Base-by-base conservation (phyloP, 2,888 invertebrate species). In the Colostygia pectinataria region DNA sequence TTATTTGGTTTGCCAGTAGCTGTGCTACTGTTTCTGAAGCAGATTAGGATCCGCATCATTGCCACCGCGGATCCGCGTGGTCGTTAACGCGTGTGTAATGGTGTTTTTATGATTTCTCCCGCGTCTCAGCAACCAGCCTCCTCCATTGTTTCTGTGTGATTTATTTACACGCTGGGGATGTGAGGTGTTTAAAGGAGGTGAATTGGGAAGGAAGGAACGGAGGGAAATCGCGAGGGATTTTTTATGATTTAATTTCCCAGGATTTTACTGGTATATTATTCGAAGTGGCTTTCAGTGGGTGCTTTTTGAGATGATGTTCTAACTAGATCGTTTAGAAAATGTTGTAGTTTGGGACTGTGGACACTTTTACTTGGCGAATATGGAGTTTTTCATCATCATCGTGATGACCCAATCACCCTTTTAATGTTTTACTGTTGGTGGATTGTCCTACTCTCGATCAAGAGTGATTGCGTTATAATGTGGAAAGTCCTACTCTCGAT, bases 101-200 rank as follows among this genome's bases (percentile, higher is more conserved):
- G 71, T 67, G 65, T 77, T 79, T 78, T 80, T 79, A 80, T 79
- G 77, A 74, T 77, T 71, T 64, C 61, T 62, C 63, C 31, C 57
- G 47, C 61, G 62, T 65, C 61, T 55, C 47, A 36, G 36, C 36
- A 36, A 25, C 55, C 28, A 39, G 28, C 51, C 51, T 54, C 60
- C 68, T 66, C 76, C 74, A 71, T 79, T 79, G 79, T 79, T 75
- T 75, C 71, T 65, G 63, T 45, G 63, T 72, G 79, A 80, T 80
- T 79, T 79, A 79, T 77, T 67, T 65, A 59, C 65, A 57, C 59
- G 51, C 57, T 54, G 49, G 61, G 61, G 61, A 73, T 71, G 65
- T 68, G 70, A 71, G 71, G 69, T 74, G 71, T 74, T 76, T 69
- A 75, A 66, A 64, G 59, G 56, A 59, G 57, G 53, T 38, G 43